Evolutionary conservation across 2,797 vertebrate species (phyloP).

Genomic region (Anguilla anguilla): DNA sequence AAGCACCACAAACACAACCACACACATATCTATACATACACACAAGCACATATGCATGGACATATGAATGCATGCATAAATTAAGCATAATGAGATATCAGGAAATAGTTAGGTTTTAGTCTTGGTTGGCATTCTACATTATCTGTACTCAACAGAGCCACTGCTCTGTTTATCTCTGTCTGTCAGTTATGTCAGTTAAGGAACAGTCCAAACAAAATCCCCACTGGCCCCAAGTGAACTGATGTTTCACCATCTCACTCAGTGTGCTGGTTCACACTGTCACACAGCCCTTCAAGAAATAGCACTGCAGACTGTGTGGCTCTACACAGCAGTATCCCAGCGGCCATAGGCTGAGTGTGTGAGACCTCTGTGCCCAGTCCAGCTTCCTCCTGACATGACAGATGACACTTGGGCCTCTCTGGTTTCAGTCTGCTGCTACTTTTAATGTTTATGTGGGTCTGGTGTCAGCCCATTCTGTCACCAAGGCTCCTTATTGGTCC

Average conservation of each 20-base stretch:
- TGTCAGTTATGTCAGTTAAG: not conserved
- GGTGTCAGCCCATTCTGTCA: constrained; percentile 10
- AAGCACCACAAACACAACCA: not conserved
- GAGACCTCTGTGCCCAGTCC: not conserved
- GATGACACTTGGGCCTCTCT: constrained; percentile 9
- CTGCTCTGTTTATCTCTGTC: not conserved
- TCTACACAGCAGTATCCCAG: not conserved
- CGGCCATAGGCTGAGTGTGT: not conserved
- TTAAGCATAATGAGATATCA: not conserved
- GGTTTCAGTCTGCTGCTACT: constrained; percentile 33
- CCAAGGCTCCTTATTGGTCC: constrained; percentile 11
- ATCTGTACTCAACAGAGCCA: not conserved
- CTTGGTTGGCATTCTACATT: not conserved
- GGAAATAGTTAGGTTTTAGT: not conserved
- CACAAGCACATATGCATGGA: not conserved
- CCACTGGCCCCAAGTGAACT: not conserved
- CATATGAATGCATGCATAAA: not conserved
- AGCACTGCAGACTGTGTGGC: not conserved
- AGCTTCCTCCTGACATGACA: not conserved
- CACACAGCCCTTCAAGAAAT: not conserved
- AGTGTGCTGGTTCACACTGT: not conserved
- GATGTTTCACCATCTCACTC: not conserved
- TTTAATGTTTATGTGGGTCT: constrained; percentile 24
- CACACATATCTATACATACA: not conserved
- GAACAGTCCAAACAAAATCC: not conserved